A percentile compares a stretch with the other conserved stretches of the same genome.
Evolutionary conservation across 2,113 vertebrate species (phyloP).

Genomic region (Arothron firmamentum): DNA sequence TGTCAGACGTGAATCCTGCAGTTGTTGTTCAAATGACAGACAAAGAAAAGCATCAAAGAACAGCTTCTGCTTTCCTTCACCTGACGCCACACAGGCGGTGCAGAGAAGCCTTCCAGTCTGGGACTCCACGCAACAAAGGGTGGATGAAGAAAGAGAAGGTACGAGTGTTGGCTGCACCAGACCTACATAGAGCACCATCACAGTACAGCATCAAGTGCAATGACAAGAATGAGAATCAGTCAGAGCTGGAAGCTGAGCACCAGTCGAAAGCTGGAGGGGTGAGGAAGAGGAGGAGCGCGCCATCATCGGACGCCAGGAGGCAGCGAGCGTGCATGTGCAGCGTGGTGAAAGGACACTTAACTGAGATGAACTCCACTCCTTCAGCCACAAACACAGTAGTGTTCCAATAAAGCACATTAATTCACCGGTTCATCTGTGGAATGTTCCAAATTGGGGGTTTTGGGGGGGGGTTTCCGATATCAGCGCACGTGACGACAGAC

Average conservation of each 20-base stretch:
- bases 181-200: slow-evolving; percentile 57
- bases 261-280: slow-evolving; percentile 51
- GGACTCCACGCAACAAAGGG: not conserved
- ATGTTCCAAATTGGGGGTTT: not conserved
- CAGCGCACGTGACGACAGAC: not conserved
- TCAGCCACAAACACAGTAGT: not conserved
- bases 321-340: not conserved
- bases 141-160: not conserved
- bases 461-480: too few species aligned
- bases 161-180: slow-evolving; percentile 30
- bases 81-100: not conserved
- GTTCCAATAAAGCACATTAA: not conserved
- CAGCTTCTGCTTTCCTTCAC: slow-evolving; percentile 2
- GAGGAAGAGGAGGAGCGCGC: slow-evolving; percentile 46
- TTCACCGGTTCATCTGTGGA: not conserved
- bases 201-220: slow-evolving; percentile 59
- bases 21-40: slow-evolving; percentile 34
- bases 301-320: slow-evolving; percentile 32
- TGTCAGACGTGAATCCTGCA: slow-evolving; percentile 4
- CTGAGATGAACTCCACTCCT: not conserved
- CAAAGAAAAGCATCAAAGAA: slow-evolving; percentile 5
- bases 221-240: slow-evolving; percentile 52
- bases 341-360: not conserved
- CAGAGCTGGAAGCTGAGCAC: slow-evolving; percentile 63
- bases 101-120: not conserved